phyloP scores from a whole-genome alignment of 1,140 invertebrate genomes.

The Diabrotica virgifera region DNA sequence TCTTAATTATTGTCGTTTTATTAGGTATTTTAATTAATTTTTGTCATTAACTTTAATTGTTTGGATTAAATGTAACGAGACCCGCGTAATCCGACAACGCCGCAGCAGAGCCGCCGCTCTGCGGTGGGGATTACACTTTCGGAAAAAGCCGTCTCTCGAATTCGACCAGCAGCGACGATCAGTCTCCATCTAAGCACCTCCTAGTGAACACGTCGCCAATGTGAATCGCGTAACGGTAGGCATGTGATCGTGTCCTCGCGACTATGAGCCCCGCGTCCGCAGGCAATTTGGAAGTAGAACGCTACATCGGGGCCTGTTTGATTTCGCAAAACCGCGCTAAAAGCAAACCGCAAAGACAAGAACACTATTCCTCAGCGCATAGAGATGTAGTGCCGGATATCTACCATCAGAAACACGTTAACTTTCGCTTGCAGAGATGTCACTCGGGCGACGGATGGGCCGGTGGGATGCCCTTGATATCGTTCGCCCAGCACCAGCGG shows the following conservation, averaged over 20 bases:
- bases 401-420: conserved; percentile 45
- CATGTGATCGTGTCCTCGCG: conserved; percentile 20
- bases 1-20: no score
- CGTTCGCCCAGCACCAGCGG: conserved; percentile 36
- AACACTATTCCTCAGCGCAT: neutral
- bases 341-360: conserved; percentile 35
- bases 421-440: conserved; percentile 27
- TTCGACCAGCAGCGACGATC: neutral
- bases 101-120: conserved; percentile 1
- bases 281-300: conserved; percentile 58
- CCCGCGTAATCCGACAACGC: conserved; percentile 6
- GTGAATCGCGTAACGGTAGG: neutral
- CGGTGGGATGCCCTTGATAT: conserved; percentile 42
- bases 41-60: no score
- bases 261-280: conserved; percentile 61
- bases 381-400: conserved; percentile 44
- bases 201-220: neutral
- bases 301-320: conserved; percentile 63
- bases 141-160: neutral
- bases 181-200: conserved; percentile 6
- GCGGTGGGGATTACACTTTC: neutral
- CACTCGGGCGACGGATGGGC: conserved; percentile 46
- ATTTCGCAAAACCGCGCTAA: conserved; percentile 54
- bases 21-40: no score
- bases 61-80: no score